Conservation (phyloP, 2,888 invertebrate genomes). For the Habroteleia sp. region DNA sequence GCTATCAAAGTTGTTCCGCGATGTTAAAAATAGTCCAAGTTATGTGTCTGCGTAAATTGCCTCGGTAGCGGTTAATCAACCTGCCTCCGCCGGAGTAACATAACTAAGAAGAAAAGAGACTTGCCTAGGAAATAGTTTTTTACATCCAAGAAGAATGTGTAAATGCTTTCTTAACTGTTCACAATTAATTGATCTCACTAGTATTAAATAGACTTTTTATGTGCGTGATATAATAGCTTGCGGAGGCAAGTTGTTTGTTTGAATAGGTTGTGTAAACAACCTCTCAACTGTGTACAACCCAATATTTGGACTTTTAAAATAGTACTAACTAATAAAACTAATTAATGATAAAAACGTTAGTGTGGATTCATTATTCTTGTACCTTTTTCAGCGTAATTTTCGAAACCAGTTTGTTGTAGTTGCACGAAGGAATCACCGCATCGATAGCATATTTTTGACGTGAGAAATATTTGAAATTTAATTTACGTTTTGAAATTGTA, state of each 20-base stretch:
- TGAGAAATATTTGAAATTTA: too few species aligned
- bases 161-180: constrained; percentile 38
- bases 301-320: constrained; percentile 61
- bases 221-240: constrained; percentile 47
- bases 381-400: too few species aligned
- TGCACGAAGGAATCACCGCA: too few species aligned
- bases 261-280: constrained; percentile 47
- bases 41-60: constrained; percentile 17
- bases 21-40: constrained; percentile 21
- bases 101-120: constrained; percentile 57
- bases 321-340: too few species aligned
- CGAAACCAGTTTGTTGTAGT: too few species aligned
- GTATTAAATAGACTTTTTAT: constrained; percentile 53
- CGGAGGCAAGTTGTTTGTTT: constrained; percentile 36
- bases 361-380: too few species aligned
- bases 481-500: too few species aligned
- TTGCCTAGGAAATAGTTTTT: constrained; percentile 53
- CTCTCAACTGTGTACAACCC: constrained; percentile 38
- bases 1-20: constrained; percentile 2
- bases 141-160: constrained; percentile 44
- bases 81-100: constrained; percentile 18
- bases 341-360: too few species aligned
- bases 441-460: too few species aligned
- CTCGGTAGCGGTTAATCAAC: constrained; percentile 15
- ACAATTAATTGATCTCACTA: constrained; percentile 61